Evolutionary conservation across 2,113 vertebrate genomes (phyloP).

Genomic region (Dipodomys merriami): DNA sequence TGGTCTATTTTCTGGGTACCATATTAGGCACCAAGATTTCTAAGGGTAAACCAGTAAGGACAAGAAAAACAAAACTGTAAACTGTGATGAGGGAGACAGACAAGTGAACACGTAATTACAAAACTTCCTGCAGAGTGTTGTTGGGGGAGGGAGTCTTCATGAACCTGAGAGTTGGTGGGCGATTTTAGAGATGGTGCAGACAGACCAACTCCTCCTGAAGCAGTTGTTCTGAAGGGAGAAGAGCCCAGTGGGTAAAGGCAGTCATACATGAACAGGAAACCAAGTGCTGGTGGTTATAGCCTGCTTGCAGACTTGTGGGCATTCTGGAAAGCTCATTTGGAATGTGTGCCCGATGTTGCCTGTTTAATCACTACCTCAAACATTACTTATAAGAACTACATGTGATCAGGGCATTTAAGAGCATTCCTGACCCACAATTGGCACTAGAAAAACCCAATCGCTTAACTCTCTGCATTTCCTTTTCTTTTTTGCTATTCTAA

Average conservation of each 20-base stretch:
- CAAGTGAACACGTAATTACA: neutral
- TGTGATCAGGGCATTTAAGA: neutral
- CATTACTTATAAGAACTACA: neutral
- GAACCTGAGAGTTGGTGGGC: neutral
- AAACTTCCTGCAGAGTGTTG: neutral
- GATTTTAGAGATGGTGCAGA: neutral
- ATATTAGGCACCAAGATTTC: neutral
- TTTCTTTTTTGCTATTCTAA: neutral
- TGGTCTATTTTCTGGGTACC: neutral
- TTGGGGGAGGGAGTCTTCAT: neutral
- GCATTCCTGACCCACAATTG: neutral
- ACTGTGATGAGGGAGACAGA: neutral
- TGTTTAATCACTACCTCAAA: neutral
- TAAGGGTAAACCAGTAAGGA: neutral
- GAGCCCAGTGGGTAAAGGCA: neutral
- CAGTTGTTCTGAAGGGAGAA: neutral
- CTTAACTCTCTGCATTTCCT: neutral
- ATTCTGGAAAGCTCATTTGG: neutral
- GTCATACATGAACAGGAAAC: neutral
- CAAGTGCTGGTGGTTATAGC: accelerated
- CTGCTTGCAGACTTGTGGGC: neutral
- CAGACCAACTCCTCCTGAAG: neutral
- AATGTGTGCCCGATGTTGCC: neutral
- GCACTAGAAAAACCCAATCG: neutral
- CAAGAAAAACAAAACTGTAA: neutral